A percentile compares a stretch with the other conserved stretches of the same genome.
phyloP scores from a whole-genome alignment of 2,888 invertebrate genomes.

The Drosophila picticornis region DNA sequence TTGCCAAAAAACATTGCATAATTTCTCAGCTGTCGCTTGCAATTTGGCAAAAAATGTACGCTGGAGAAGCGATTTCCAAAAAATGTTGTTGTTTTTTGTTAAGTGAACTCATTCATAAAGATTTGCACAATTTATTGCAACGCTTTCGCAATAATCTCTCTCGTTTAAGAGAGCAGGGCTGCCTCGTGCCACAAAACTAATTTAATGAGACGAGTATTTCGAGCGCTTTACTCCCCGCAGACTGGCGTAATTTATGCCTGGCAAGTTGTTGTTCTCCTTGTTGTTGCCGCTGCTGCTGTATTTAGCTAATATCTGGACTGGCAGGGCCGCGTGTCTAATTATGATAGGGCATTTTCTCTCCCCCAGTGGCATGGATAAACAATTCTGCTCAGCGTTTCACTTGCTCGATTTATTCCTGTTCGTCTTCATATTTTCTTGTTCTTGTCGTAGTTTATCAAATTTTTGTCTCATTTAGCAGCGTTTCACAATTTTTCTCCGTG shows the following conservation, averaged over 20 bases:
- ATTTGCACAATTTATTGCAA: constrained; percentile 71
- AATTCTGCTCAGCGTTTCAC: constrained; percentile 23
- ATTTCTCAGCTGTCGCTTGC: neutral
- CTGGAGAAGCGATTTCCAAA: neutral
- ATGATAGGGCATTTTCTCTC: constrained; percentile 48
- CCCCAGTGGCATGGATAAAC: constrained; percentile 51
- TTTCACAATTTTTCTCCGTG: constrained; percentile 44
- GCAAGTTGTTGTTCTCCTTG: constrained; percentile 1
- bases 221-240: constrained; percentile 43
- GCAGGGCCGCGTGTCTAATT: constrained; percentile 69
- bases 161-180: constrained; percentile 55
- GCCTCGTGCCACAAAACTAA: constrained; percentile 55
- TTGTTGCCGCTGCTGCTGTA: constrained; percentile 1
- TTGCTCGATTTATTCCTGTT: constrained; percentile 33
- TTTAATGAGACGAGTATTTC: constrained; percentile 71
- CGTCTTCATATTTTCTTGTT: constrained; percentile 3
- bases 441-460: constrained; percentile 71
- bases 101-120: constrained; percentile 72
- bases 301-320: constrained; percentile 50
- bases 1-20: constrained; percentile 15
- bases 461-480: constrained; percentile 69
- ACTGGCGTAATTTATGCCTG: constrained; percentile 53
- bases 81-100: constrained; percentile 18
- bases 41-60: neutral
- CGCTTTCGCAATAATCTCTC: constrained; percentile 73